Conservation (phyloP, 2,888 invertebrate genomes). For the Ophion slaviceki region DNA sequence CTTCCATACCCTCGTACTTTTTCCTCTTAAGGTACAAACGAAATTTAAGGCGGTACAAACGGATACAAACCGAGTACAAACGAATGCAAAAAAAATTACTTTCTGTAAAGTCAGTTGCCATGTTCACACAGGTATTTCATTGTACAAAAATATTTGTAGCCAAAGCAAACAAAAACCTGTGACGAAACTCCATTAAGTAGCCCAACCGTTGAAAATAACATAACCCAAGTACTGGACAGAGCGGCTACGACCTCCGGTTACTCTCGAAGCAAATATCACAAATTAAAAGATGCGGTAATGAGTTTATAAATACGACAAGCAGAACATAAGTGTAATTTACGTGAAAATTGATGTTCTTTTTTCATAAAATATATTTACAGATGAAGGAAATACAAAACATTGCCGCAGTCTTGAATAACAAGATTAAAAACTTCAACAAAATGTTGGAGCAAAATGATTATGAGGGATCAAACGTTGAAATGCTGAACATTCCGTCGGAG, state of each 20-base stretch:
- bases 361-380: conserved; percentile 5
- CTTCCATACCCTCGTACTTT: too few relatives aligned
- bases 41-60: too few relatives aligned
- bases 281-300: conserved; percentile 16
- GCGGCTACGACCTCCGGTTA: conserved; percentile 6
- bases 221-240: conserved; percentile 1
- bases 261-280: conserved; percentile 5
- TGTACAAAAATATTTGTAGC: conserved; percentile 1
- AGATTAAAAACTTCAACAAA: not conserved
- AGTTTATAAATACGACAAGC: conserved; percentile 4
- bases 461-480: not conserved
- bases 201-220: conserved; percentile 9
- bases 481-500: conserved; percentile 1
- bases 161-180: not conserved
- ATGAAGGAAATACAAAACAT: too few relatives aligned
- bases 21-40: too few relatives aligned
- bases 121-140: too few relatives aligned
- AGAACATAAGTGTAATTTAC: conserved; percentile 16
- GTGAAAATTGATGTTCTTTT: conserved; percentile 5
- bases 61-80: too few relatives aligned
- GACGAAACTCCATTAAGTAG: conserved; percentile 11
- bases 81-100: too few relatives aligned
- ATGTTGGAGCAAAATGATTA: conserved; percentile 15
- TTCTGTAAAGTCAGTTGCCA: too few relatives aligned
- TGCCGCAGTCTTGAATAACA: not conserved